phyloP scores from a whole-genome alignment of 2,888 invertebrate species.

The Patella caerulea region DNA sequence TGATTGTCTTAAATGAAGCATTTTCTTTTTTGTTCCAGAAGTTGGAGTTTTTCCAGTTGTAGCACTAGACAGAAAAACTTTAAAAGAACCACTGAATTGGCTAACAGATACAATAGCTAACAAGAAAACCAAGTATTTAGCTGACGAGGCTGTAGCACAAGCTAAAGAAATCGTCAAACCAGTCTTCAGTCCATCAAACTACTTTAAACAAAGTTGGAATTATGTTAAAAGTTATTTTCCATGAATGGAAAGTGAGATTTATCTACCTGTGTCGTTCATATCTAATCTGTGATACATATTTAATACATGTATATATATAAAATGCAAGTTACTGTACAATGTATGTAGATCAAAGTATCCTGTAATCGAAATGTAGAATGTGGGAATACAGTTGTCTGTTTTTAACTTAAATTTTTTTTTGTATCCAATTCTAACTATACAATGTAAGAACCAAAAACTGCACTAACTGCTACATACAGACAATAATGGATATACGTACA shows the following conservation, averaged over 20 bases:
- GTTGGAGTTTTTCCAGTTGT: background rate
- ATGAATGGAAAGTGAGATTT: background rate
- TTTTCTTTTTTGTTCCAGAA: background rate
- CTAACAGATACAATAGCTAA: background rate
- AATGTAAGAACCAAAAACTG: too few species aligned
- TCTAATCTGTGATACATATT: too few species aligned
- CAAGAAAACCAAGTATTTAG: background rate
- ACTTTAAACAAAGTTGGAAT: background rate
- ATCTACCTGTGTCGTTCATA: background rate
- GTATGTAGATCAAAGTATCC: too few species aligned
- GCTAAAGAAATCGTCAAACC: background rate
- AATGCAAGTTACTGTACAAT: background rate
- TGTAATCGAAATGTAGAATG: too few species aligned
- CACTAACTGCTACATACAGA: too few species aligned
- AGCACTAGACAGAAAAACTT: background rate
- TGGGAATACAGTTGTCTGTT: too few species aligned
- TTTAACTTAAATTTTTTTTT: too few species aligned
- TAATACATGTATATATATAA: too few species aligned
- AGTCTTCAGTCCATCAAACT: background rate
- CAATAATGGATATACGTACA: too few species aligned
- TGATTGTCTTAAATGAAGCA: too few species aligned
- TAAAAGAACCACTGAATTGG: constrained; percentile 2
- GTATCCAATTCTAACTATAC: too few species aligned
- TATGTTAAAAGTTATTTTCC: background rate
- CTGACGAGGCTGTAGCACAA: background rate